Percentiles rank a stretch among this genome's conserved stretches.
phyloP scores from a whole-genome alignment of 2,888 invertebrate species.

The Lochmaea capreae region DNA sequence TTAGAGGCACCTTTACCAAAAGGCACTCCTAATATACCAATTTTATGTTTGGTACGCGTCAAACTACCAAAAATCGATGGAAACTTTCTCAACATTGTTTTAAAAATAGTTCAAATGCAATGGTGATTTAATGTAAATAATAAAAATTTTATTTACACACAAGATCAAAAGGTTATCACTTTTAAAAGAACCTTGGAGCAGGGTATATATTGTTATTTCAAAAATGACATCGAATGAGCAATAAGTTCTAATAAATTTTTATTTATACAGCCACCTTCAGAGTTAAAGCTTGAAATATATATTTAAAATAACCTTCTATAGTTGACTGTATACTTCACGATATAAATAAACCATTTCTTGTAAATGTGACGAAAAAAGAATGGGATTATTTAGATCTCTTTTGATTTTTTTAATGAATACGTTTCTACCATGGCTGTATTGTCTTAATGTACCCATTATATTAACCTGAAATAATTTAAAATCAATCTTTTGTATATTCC shows the following conservation, averaged over 20 bases:
- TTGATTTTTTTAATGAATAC: conserved; percentile 34
- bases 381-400: conserved; percentile 28
- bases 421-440: conserved; percentile 33
- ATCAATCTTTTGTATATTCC: too few relatives aligned
- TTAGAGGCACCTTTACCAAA: conserved; percentile 83
- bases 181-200: neutral
- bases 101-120: neutral
- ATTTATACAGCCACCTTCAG: too few relatives aligned
- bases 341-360: conserved; percentile 32
- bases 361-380: conserved; percentile 24
- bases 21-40: conserved; percentile 85
- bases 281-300: too few relatives aligned
- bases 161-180: conserved; percentile 23
- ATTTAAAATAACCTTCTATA: neutral
- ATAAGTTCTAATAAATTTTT: too few relatives aligned
- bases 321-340: conserved; percentile 3
- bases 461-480: conserved; percentile 32
- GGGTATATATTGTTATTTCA: neutral
- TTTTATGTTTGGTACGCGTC: conserved; percentile 59
- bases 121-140: neutral
- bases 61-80: conserved; percentile 17
- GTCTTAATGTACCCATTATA: conserved; percentile 27
- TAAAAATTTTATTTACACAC: neutral
- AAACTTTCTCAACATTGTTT: conserved; percentile 17
- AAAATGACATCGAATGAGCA: too few relatives aligned